Base-by-base conservation (phyloP, 64 coral and sea anemone species). In the Actinia equina region DNA sequence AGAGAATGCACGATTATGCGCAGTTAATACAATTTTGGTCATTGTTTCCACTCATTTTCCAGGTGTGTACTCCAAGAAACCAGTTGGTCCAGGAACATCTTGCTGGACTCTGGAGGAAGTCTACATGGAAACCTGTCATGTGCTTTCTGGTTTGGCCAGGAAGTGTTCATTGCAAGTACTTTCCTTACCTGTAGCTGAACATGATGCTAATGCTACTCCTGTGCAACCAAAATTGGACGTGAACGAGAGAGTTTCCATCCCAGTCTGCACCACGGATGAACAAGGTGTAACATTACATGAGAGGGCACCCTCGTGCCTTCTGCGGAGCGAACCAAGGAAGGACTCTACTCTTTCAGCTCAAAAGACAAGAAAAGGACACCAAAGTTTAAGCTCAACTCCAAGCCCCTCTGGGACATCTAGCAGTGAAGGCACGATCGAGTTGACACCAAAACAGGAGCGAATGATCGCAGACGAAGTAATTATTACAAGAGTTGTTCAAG, bases 91-190 rank as follows among this genome's bases (percentile, higher is more conserved):
- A 22, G 93, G 97, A 19, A 84, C 80, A 8, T 99, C 97, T 41
- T 52, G 76, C 2, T 99, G 97, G 97, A 91, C 97, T 52, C 67
- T 99, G 55, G 97, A 99, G 52, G 97, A 99, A 67, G 97, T 99
- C 53, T 99, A 99, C 54, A 99, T 91, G 91, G 97, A 99, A 60
- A 95, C 97, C 3, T 93, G 87, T 27, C 86, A 99, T 53, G 97
- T 99, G 13, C 46, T 99, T 46, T 93, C 91, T 44, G 97, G 97
- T 79, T 83, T 99, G 86, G 87, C 90, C 44, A 90, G 77, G 44
- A 95, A 99, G 43, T 95, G 90, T 88, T 94, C 89, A 76, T 70
- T 99, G 17, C 86, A 90, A 63, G 83, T 99, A 53, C 89, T 99
- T 42, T 95, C 97, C 55, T 46, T 90, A 20, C 93, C 97, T 22